Evolutionary conservation across 2,113 vertebrate genomes (phyloP).

Genomic region (Saiga tatarica): DNA sequence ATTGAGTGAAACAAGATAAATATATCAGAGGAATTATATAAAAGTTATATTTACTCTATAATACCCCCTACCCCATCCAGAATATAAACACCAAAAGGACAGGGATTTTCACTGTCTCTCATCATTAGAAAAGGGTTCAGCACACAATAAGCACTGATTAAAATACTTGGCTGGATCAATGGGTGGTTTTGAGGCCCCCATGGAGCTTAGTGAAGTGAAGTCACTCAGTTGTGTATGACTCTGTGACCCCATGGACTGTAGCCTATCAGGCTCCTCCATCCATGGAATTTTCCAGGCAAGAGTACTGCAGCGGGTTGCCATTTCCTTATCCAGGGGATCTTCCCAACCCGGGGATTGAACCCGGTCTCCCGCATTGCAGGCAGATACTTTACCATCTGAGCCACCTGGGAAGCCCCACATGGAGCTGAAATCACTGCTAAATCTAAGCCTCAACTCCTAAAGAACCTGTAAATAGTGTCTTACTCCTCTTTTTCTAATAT

Average conservation of each 20-base stretch:
- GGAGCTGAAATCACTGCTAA: background rate
- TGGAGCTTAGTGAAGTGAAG: background rate
- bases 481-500: background rate
- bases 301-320: background rate
- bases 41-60: background rate
- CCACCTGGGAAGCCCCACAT: background rate
- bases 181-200: background rate
- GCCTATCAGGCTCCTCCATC: background rate
- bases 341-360: background rate
- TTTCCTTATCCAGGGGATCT: background rate
- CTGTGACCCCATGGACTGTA: background rate
- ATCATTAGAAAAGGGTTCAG: background rate
- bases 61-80: background rate
- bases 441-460: background rate
- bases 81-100: background rate
- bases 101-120: background rate
- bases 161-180: background rate
- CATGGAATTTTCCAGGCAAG: background rate
- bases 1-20: background rate
- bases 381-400: background rate
- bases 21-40: background rate
- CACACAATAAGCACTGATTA: background rate
- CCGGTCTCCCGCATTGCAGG: fast-evolving
- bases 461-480: background rate
- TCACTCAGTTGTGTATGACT: background rate